A percentile compares a stretch with the other conserved stretches of the same genome.
These are phyloP conservation scores for Thunnus thynnus DNA, from an alignment of 2,113 vertebrate genomes.

Conservation along the genomic window DNA sequence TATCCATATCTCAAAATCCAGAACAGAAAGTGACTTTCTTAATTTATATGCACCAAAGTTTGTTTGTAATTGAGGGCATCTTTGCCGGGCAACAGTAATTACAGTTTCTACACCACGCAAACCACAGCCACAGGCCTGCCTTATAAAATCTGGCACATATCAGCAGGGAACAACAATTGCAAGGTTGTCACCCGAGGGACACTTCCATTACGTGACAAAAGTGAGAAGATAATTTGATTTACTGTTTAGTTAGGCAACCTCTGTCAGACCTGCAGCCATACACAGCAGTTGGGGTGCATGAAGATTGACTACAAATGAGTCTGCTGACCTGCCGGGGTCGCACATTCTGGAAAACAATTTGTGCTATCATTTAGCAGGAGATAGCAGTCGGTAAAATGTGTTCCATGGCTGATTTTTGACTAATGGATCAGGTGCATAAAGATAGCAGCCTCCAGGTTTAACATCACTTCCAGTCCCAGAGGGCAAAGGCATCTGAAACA, in stretches of 20 bases:
- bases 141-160: conserved; percentile 80
- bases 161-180: conserved; percentile 78
- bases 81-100: conserved; percentile 73
- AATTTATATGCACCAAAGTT: conserved; percentile 65
- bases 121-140: conserved; percentile 60
- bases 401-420: conserved; percentile 65
- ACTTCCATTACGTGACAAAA: conserved; percentile 83
- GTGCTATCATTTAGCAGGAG: conserved; percentile 62
- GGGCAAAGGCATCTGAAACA: conserved; percentile 37
- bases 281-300: conserved; percentile 73
- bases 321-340: conserved; percentile 84
- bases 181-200: conserved; percentile 79
- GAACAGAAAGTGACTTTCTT: conserved; percentile 34
- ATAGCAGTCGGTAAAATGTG: conserved; percentile 65
- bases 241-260: conserved; percentile 86
- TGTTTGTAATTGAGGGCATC: conserved; percentile 74
- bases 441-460: conserved; percentile 45
- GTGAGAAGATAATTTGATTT: conserved; percentile 88
- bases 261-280: conserved; percentile 84
- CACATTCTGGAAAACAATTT: conserved; percentile 75
- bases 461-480: conserved; percentile 26
- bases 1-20: conserved; percentile 46
- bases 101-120: conserved; percentile 60
- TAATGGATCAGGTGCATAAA: conserved; percentile 57
- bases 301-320: conserved; percentile 88